phyloP scores from a whole-genome alignment of 1,140 invertebrate species.

The Zaprionus tsacasi region DNA sequence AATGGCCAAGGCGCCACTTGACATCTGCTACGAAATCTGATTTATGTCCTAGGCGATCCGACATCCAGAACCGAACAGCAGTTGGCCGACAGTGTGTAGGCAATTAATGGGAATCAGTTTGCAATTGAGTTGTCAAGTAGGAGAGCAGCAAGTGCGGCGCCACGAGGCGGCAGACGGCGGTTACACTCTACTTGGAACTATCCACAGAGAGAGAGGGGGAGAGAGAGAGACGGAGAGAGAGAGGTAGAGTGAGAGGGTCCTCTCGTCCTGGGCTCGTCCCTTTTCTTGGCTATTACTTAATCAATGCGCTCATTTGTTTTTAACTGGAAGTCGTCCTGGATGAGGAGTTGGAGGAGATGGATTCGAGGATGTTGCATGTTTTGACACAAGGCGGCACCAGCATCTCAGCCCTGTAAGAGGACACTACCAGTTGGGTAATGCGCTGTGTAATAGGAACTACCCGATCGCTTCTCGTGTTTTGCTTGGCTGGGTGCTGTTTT shows the following conservation, averaged over 20 bases:
- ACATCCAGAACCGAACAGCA: conserved; percentile 62
- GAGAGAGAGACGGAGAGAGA: neutral
- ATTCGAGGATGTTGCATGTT: conserved; percentile 54
- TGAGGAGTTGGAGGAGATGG: neutral
- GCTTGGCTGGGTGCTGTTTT: conserved; percentile 54
- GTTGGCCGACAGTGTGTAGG: conserved; percentile 48
- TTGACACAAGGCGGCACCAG: conserved; percentile 67
- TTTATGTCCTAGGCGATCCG: conserved; percentile 48
- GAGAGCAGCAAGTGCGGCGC: conserved; percentile 49
- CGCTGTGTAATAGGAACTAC: conserved; percentile 5
- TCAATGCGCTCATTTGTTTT: conserved; percentile 69
- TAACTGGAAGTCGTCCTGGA: conserved; percentile 54
- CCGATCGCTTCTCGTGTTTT: neutral
- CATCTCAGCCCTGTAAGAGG: conserved; percentile 44
- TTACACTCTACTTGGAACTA: conserved; percentile 18
- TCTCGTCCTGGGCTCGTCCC: neutral
- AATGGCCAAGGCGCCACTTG: conserved; percentile 33
- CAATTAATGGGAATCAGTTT: conserved; percentile 71
- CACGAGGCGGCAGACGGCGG: conserved; percentile 24
- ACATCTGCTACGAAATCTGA: conserved; percentile 53
- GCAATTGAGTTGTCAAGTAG: conserved; percentile 71
- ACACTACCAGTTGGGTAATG: conserved; percentile 26
- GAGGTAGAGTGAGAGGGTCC: conserved; percentile 3
- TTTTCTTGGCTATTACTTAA: conserved; percentile 70
- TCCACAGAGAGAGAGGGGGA: neutral